Base-by-base conservation (phyloP, 1,140 invertebrate genomes). In the Andrena cerasifolii region DNA sequence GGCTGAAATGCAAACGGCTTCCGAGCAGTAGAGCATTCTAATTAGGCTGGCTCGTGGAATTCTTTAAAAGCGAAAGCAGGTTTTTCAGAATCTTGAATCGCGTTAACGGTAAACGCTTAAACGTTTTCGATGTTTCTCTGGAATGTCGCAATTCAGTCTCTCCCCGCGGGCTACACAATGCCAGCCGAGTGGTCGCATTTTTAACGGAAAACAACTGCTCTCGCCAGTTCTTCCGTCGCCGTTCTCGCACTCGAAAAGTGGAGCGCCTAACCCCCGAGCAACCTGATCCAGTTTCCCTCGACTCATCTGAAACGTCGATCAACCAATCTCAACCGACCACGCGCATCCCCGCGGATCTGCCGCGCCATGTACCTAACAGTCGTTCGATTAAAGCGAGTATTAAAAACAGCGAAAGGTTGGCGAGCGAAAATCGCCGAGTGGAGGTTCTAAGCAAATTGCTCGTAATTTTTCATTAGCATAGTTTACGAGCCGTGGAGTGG, bases 191-290 rank as follows among this genome's bases (percentile, higher is more conserved):
- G 47, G 58, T 73, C 40, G 63, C 51, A 45, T 75, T 75, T 75
- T 67, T 45, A 67, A 67, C 73, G 51, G 73, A 54, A 66, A 75
- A 67, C 73, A 75, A 75, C 51, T 24, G 28, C 47, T 18, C 43
- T 33, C 28, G 21, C 40, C 40, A 6, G 45, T 63, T 51, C 70
- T 51, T 54, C 62, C 73, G 31, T 67, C 72, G 62, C 45, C 28
- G 72, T 56, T 33, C 40, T 21, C 40, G 40, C 51, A 56, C 73
- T 68, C 63, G 73, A 67, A 75, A 75, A 75, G 62, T 75, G 43
- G 73, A 67, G 68, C 73, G 63, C 18, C 73, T 67, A 75, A 67
- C 62, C 51, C 73, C 73, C 63, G 73, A 75, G 63, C 73, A 47
- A 56, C 10, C 63, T 75, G 73, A 75, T 75, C 73, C 53, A 75